Conservation (phyloP, 1,140 invertebrate species). For the Drusus annulatus region DNA sequence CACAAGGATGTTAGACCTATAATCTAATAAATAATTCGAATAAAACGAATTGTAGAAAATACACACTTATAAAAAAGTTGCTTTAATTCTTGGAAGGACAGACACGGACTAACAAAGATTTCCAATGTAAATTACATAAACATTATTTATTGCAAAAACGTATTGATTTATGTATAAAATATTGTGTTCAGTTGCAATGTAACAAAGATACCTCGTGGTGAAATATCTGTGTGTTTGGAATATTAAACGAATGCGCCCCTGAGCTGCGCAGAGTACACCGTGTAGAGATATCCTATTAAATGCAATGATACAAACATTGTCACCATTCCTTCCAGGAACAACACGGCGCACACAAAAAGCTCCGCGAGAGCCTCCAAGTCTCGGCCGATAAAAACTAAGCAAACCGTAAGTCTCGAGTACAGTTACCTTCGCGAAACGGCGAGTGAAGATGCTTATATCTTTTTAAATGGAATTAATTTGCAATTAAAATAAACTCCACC, state of each 20-base stretch:
- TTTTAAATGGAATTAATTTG: conserved; percentile 18
- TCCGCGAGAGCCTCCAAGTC: not conserved
- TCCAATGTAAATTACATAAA: too few species aligned
- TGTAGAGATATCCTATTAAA: conserved; percentile 10
- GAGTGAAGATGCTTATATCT: not conserved
- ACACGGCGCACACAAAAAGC: not conserved
- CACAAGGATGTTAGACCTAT: not conserved
- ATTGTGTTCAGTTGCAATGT: too few species aligned
- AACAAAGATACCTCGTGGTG: too few species aligned
- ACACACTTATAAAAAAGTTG: too few species aligned
- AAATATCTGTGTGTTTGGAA: too few species aligned
- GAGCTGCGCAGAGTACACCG: not conserved
- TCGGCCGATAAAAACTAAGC: conserved; percentile 3
- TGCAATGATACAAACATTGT: conserved; percentile 8
- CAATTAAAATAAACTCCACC: conserved; percentile 2
- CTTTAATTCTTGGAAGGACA: not conserved
- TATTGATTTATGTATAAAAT: too few species aligned
- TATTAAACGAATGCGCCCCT: too few species aligned
- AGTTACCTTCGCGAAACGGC: not conserved
- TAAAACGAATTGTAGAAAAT: not conserved
- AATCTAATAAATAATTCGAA: not conserved
- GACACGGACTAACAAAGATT: too few species aligned
- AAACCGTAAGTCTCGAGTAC: not conserved
- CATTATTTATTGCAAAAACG: too few species aligned
- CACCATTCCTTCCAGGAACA: conserved; percentile 8